Base-by-base conservation (phyloP, 2,797 vertebrate genomes). In the Carapus acus region DNA sequence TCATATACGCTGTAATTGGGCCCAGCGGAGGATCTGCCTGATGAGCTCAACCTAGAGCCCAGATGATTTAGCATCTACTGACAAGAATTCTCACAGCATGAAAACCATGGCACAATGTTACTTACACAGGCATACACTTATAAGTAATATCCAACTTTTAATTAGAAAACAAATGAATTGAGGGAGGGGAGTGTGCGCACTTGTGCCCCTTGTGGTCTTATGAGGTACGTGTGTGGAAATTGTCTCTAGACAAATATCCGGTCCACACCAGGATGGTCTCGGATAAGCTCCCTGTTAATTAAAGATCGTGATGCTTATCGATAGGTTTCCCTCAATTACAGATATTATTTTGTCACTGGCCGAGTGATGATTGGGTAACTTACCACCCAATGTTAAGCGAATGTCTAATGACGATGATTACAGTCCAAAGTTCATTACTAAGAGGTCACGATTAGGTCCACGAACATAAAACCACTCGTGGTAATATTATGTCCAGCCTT, bases 1-100 rank as follows among this genome's bases (percentile, higher is more conserved):
- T 75, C 59, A 70, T 56, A 36, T 59, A 34, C 49, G 58, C 43
- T 60, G 31, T 73, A 78, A 73, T 62, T 75, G 65, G 63, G 68
- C 66, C 60, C 56, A 41, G 53, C 54, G 44, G 60, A 71, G 51
- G 54, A 33, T 62, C 38, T 37, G 48, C 55, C 56, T 58, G 64
- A 42, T 65, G 31, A n/a, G n/a, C n/a, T n/a, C n/a, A n/a, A n/a
- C n/a, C n/a, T n/a, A n/a, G n/a, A n/a, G n/a, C n/a, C n/a, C n/a
- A n/a, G n/a, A n/a, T n/a, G n/a, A n/a, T n/a, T n/a, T n/a, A n/a
- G n/a, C n/a, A n/a, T 56, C 62, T 59, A 62, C 34, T 15, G 49
- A 46, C 62, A 43, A 42, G 48, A 53, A 20, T 46, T 42, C 19
- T 41, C 3, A 22, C 33, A 43, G 41, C 37, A 68, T 19, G 3